phyloP scores from a whole-genome alignment of 2,797 vertebrate species.

The Liparis tanakae region DNA sequence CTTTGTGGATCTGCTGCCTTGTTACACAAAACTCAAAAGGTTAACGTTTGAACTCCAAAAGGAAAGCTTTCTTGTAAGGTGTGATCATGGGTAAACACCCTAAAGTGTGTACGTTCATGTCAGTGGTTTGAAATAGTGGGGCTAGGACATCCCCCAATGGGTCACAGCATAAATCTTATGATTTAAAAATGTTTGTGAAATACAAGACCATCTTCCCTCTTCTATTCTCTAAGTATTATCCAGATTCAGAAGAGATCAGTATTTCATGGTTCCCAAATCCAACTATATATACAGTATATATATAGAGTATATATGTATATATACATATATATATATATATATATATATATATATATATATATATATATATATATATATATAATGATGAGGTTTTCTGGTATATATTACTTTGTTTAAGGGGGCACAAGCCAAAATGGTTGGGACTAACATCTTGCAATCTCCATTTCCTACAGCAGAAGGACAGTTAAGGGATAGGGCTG shows the following conservation, averaged over 20 bases:
- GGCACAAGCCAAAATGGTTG: background rate
- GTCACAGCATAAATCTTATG: background rate
- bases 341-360: too few species aligned
- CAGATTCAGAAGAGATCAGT: background rate
- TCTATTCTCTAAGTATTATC: background rate
- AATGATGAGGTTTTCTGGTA: background rate
- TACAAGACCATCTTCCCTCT: background rate
- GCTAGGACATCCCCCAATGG: background rate
- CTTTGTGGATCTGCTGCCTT: slow-evolving; percentile 16
- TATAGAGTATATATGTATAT: too few species aligned
- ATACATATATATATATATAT: too few species aligned
- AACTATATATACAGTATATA: too few species aligned
- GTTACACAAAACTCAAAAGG: slow-evolving; percentile 22
- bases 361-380: too few species aligned
- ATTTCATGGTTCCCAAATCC: background rate
- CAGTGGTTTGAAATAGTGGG: background rate
- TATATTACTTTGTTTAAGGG: background rate
- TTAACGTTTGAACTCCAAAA: slow-evolving; percentile 18
- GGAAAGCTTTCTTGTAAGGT: slow-evolving; percentile 3
- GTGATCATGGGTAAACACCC: background rate
- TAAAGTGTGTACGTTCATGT: background rate
- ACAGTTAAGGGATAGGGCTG: background rate
- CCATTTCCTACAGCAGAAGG: background rate
- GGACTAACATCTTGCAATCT: background rate
- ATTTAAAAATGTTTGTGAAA: background rate